phyloP scores from a whole-genome alignment of 2,888 invertebrate genomes.

The Agriotes lineatus region DNA sequence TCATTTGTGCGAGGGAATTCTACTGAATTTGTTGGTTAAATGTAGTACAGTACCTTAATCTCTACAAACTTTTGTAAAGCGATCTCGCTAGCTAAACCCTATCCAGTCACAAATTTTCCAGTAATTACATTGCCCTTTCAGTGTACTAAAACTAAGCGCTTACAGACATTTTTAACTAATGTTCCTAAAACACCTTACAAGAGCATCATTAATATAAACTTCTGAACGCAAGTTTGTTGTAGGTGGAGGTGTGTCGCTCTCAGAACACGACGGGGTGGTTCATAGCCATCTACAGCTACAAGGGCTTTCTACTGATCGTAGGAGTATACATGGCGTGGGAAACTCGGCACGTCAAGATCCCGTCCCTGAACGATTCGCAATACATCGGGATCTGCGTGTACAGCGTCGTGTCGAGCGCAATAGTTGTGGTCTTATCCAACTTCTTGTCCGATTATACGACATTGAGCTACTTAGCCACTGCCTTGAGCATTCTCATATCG shows the following conservation, averaged over 20 bases:
- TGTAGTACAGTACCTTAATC: no score
- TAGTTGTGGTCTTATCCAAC: constrained; percentile 90
- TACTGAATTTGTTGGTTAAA: no score
- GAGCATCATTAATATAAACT: no score
- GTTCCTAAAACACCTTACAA: no score
- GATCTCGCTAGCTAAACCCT: no score
- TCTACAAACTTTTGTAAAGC: no score
- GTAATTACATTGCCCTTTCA: no score
- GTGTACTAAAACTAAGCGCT: no score
- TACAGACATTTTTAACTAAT: no score
- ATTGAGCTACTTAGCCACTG: constrained; percentile 84
- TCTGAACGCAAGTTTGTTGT: constrained; percentile 55
- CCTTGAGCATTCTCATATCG: constrained; percentile 85
- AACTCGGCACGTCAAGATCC: constrained; percentile 91
- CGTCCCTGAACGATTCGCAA: constrained; percentile 92
- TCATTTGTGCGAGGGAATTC: no score
- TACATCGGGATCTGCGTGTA: constrained; percentile 95
- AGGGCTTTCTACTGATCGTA: constrained; percentile 87
- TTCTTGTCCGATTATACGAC: constrained; percentile 87
- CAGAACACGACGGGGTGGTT: constrained; percentile 91
- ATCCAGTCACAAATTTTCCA: no score
- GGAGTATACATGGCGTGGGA: constrained; percentile 98
- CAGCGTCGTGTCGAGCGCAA: constrained; percentile 88
- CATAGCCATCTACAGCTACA: constrained; percentile 91
- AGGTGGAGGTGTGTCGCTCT: constrained; percentile 92